phyloP scores from a whole-genome alignment of 2,888 invertebrate species.

The Sphaerophoria rueppellii region DNA sequence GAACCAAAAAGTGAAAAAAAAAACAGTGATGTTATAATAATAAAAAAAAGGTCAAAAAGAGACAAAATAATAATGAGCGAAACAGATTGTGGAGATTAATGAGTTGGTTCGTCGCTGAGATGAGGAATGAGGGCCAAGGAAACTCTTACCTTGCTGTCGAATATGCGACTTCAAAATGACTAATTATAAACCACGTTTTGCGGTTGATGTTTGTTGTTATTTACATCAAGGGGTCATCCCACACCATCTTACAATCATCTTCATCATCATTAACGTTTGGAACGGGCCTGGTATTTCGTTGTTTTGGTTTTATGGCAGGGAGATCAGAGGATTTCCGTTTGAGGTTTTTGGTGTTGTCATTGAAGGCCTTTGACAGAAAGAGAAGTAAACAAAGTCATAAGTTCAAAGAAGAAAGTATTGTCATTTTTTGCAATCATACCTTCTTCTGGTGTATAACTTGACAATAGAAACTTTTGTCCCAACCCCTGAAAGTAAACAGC shows the following conservation, averaged over 20 bases:
- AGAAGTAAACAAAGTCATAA: constrained; percentile 13
- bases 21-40: background rate
- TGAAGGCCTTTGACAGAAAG: constrained; percentile 19
- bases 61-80: constrained; percentile 52
- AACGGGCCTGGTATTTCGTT: too few species aligned
- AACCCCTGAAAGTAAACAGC: constrained; percentile 7
- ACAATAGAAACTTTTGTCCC: constrained; percentile 1
- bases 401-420: constrained; percentile 9
- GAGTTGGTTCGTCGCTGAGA: constrained; percentile 1
- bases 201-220: constrained; percentile 38
- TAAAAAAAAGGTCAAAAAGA: constrained; percentile 59
- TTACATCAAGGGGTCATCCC: constrained; percentile 27
- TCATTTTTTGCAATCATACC: background rate
- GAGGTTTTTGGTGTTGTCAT: constrained; percentile 33
- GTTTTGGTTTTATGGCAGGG: background rate
- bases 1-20: background rate
- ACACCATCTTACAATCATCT: background rate
- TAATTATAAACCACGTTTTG: constrained; percentile 61
- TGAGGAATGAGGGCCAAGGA: background rate
- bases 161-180: constrained; percentile 52
- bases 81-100: constrained; percentile 35
- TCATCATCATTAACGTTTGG: constrained; percentile 1
- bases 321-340: constrained; percentile 67
- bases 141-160: constrained; percentile 32
- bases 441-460: background rate